Evolutionary conservation across 1,140 invertebrate species (phyloP).

Genomic region (Drosophila truncata): DNA sequence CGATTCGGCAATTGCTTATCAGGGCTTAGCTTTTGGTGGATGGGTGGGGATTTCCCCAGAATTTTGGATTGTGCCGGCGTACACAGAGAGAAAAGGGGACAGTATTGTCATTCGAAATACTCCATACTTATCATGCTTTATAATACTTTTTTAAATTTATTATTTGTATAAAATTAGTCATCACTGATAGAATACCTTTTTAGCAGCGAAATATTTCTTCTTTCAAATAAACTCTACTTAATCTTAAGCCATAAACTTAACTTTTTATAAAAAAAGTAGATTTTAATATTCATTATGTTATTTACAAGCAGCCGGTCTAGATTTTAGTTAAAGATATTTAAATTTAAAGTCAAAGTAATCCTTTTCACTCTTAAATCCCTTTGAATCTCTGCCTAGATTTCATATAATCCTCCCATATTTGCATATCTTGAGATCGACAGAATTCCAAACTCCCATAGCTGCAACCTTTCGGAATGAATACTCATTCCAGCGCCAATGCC

Average conservation of each 20-base stretch:
- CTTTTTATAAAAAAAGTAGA: too few relatives aligned
- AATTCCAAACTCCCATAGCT: conserved; percentile 18
- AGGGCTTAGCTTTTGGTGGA: conserved; percentile 18
- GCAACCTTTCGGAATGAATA: conserved; percentile 27
- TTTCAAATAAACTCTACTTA: too few relatives aligned
- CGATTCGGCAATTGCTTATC: conserved; percentile 37
- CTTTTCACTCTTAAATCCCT: not conserved
- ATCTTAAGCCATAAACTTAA: too few relatives aligned
- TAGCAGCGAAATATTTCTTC: too few relatives aligned
- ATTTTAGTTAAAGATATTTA: not conserved
- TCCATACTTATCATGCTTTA: too few relatives aligned
- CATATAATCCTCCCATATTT: conserved; percentile 13
- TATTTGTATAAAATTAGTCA: too few relatives aligned
- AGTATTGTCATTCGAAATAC: not conserved
- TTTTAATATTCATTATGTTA: too few relatives aligned
- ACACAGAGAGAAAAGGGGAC: not conserved
- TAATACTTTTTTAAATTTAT: too few relatives aligned
- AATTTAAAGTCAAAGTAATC: not conserved
- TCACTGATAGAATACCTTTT: too few relatives aligned
- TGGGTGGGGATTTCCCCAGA: not conserved
- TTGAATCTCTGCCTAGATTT: not conserved
- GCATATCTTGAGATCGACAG: conserved; percentile 32
- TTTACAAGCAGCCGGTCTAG: not conserved
- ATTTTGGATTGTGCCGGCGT: not conserved
- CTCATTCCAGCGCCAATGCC: conserved; percentile 27